Evolutionary conservation across 2,888 invertebrate genomes (phyloP).

Genomic region (Conops quadrifasciatus): DNA sequence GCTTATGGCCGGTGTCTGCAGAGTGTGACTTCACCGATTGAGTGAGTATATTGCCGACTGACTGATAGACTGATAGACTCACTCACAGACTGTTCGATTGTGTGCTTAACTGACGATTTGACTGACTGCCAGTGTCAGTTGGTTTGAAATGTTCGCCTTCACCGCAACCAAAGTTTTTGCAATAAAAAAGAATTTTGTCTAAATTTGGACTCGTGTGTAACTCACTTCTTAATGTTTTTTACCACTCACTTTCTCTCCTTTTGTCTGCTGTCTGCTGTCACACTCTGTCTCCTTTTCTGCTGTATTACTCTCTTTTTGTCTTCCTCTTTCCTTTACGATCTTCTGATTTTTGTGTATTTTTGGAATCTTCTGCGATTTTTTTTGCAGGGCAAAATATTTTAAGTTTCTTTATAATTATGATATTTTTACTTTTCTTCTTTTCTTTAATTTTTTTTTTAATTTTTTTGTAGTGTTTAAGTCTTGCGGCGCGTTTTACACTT

Average conservation of each 20-base stretch:
- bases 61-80: slow-evolving; percentile 7
- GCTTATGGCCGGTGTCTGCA: background rate
- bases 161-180: slow-evolving; percentile 28
- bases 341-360: slow-evolving; percentile 44
- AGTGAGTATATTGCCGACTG: slow-evolving; percentile 13
- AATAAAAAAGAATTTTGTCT: slow-evolving; percentile 38
- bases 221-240: slow-evolving; percentile 40
- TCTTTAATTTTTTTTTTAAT: slow-evolving; percentile 1
- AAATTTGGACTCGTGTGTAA: slow-evolving; percentile 53
- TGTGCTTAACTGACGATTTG: background rate
- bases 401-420: slow-evolving; percentile 19
- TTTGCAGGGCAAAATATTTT: slow-evolving; percentile 24
- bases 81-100: background rate
- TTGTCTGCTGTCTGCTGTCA: background rate
- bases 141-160: slow-evolving; percentile 35
- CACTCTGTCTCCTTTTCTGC: slow-evolving; percentile 10
- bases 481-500: slow-evolving; percentile 4
- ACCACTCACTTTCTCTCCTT: background rate
- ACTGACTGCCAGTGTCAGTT: slow-evolving; percentile 38
- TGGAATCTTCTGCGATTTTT: slow-evolving; percentile 39
- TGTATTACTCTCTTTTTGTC: slow-evolving; percentile 47
- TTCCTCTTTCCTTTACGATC: background rate
- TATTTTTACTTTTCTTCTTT: slow-evolving; percentile 23
- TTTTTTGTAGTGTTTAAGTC: background rate
- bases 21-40: slow-evolving; percentile 19